phyloP scores from a whole-genome alignment of 2,113 vertebrate genomes.

The Tychaedon coryphoeus region DNA sequence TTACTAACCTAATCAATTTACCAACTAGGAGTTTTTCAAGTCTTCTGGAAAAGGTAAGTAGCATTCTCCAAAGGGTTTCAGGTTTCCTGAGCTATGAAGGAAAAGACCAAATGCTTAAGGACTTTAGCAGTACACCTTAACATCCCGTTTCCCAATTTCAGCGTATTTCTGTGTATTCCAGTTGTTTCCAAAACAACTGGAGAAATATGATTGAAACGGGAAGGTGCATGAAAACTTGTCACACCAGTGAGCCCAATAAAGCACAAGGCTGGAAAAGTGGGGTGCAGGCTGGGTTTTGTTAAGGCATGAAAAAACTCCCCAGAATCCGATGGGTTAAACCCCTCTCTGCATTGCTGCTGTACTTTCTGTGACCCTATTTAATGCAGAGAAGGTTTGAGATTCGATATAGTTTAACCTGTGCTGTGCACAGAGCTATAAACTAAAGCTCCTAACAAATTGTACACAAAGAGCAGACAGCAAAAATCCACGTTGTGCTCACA shows the following conservation, averaged over 20 bases:
- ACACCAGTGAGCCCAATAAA: not conserved
- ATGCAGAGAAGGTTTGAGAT: slow-evolving; percentile 57
- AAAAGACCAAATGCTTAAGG: slow-evolving; percentile 18
- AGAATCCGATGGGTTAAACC: slow-evolving; percentile 56
- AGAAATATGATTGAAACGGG: not conserved
- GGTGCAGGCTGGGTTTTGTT: not conserved
- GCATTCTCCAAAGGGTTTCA: slow-evolving; percentile 39
- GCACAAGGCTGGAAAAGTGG: not conserved
- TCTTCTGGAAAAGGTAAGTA: slow-evolving; percentile 49
- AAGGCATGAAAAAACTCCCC: not conserved
- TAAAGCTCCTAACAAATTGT: slow-evolving; percentile 59
- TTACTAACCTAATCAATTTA: slow-evolving; percentile 42
- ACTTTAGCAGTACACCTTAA: slow-evolving; percentile 11
- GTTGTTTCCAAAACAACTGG: not conserved
- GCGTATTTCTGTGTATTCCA: not conserved
- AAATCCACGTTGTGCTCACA: slow-evolving; percentile 11
- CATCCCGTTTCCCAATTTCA: not conserved
- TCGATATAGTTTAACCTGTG: slow-evolving; percentile 61
- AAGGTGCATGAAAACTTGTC: not conserved
- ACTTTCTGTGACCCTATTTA: slow-evolving; percentile 69
- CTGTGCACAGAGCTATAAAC: slow-evolving; percentile 64
- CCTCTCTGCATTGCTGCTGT: slow-evolving; percentile 40
- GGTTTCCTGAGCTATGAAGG: slow-evolving; percentile 5
- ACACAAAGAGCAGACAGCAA: slow-evolving; percentile 40
- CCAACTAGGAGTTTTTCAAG: slow-evolving; percentile 41